Base-by-base conservation (phyloP, 2,888 invertebrate species). In the Unio pictorum region DNA sequence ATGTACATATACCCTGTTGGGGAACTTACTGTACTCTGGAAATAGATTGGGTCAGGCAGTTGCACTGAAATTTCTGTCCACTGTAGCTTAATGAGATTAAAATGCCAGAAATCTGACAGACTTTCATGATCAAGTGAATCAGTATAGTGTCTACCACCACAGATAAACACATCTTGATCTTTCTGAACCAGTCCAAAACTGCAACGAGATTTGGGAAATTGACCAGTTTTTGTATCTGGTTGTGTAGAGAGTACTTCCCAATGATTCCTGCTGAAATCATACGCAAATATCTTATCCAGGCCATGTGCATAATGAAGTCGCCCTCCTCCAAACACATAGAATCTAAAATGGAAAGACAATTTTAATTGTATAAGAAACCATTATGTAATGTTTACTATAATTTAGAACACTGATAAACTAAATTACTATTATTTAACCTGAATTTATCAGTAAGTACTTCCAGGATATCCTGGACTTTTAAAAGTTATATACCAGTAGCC, bases 1-100 rank as follows among this genome's bases (percentile, higher is more conserved):
- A 89, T 79, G 69, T 86, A 87, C 86, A 90, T 85, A 66, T 87
- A 84, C 4, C 88, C 88, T n/a, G 76, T 79, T 84, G 88, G 84
- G 3, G 95, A 94, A 3, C 95, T 92, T 1, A 95, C 93, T 0
- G 95, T 94, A 1, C 96, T 94, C 90, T 97, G 97, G 87, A 97
- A 97, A 90, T 95, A 96, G 56, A 95, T 91, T 0, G 95, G 94
- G 76, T 92, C 91, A 0, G 96, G 95, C 74, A 96, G 90, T 28
- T 89, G 90, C 73, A 94, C 93, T 55, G 92, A 92, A 76, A 92
- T 91, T 89, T 95, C 93, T 67, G 92, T 91, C 97, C 97, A 97
- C 84, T 94, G 93, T 77, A 94, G 91, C 8, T 93, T 93, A 18
- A 91, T 90, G 68, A 97, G 90, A 86, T 94, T 93, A 58, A 97